Evolutionary conservation across 2,113 vertebrate species (phyloP).

Genomic region (Procapra przewalskii): DNA sequence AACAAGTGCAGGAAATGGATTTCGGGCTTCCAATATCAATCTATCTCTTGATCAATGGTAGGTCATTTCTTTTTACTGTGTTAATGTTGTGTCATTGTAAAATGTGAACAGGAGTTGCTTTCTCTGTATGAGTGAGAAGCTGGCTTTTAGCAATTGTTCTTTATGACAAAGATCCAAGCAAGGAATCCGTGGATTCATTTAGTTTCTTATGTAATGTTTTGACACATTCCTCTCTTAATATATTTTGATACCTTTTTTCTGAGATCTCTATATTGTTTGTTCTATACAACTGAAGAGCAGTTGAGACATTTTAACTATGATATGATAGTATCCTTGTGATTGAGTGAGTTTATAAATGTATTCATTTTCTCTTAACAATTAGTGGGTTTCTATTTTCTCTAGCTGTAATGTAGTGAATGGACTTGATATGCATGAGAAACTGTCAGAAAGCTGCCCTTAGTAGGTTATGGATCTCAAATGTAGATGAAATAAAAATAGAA

Average conservation of each 20-base stretch:
- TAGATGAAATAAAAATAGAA: neutral
- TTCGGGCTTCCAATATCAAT: conserved; percentile 69
- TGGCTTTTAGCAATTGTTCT: neutral
- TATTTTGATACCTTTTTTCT: neutral
- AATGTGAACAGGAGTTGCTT: neutral
- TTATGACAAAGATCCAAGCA: neutral
- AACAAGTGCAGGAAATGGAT: conserved; percentile 74
- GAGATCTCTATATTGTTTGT: neutral
- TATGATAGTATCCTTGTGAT: neutral
- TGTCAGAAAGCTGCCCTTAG: neutral
- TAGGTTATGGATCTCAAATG: neutral
- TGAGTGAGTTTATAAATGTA: neutral
- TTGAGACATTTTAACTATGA: neutral
- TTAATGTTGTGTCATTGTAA: neutral
- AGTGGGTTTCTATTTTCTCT: neutral
- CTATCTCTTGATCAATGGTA: conserved; percentile 81
- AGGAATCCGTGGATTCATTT: neutral
- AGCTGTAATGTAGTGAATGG: neutral
- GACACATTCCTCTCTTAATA: neutral
- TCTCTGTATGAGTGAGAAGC: neutral
- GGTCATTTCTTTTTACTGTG: conserved; percentile 39
- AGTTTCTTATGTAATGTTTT: neutral
- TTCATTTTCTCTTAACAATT: neutral
- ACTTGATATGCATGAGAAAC: neutral
- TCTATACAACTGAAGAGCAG: neutral